Percentiles rank a stretch among this genome's conserved stretches.
Conservation (phyloP, 53 echinoderm and acorn worm genomes). For the Mesocentrotus franciscanus region DNA sequence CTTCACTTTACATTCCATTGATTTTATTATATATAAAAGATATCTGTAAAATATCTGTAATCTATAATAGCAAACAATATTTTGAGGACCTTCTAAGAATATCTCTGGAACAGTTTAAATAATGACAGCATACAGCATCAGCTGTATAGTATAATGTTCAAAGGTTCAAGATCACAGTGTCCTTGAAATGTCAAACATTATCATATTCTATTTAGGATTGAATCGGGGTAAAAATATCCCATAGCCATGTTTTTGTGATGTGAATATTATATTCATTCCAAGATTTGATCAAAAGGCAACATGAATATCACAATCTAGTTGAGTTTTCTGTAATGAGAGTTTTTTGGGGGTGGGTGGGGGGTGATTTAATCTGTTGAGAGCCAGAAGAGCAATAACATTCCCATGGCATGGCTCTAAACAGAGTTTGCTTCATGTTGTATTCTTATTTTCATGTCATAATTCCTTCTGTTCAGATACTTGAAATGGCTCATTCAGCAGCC, state of each 20-base stretch:
- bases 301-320: too few species aligned
- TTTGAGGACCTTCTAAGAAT: neutral
- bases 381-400: too few species aligned
- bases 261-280: neutral
- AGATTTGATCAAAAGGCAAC: neutral
- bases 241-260: too few species aligned
- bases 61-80: neutral
- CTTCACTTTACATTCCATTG: neutral
- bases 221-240: too few species aligned
- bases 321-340: too few species aligned
- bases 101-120: neutral
- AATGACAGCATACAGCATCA: neutral
- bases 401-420: too few species aligned
- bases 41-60: neutral
- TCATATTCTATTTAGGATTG: neutral
- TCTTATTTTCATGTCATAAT: too few species aligned
- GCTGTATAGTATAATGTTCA: neutral
- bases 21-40: neutral
- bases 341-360: too few species aligned
- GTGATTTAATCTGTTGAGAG: too few species aligned
- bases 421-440: too few species aligned
- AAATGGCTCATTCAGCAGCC: too few species aligned
- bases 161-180: neutral
- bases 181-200: neutral
- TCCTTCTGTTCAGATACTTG: too few species aligned